Evolutionary conservation across 2,113 vertebrate genomes (phyloP), one percentile per base, ranked within the genome.

Genomic region (Cyprinus carpio): DNA sequence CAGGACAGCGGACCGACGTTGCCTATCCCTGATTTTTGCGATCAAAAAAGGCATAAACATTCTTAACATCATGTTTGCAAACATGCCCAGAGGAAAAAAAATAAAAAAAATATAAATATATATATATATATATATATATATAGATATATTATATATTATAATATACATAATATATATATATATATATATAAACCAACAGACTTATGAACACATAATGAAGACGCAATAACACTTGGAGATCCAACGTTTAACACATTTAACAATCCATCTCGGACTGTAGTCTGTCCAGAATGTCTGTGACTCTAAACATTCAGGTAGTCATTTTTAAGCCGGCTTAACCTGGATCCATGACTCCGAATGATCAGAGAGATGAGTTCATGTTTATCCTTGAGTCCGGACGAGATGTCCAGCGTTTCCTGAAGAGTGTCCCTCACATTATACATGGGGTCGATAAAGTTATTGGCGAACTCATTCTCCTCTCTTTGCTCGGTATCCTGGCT

Each of bases 341-440:
- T 95, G 72, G 95, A 95, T 2, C 97, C 97, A 27, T 99, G 98
- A 86, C 97, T 99, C 84, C 97, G 94, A 56, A 99, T 94, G 87
- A 98, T 95, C 76, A 99, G 95, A 0, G 96, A 94, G 60, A 99
- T 95, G 54, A 99, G 95, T 87, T 98, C 97, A 0, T 98, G 95
- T 87, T 96, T 97, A 90, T 98, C 97, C 88, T 94, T 95, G 23
- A 99, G 95, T 43, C 96, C 98, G 60, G 90, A 81, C 2, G 96
- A 97, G 86, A 98, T 94, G 93, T 94, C 96, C 29, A 95, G 91
- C 0, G 97, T 97, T 75, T 96, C 96, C 79, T 94, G 95, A 20
- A 98, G 92, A 16, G 95, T 90, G 82, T 94, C 93, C 7, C 93
- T 94, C 87, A 96, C 94, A 89, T 96, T 95, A 40, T 95, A 87